Base-by-base conservation (phyloP, 1,140 invertebrate genomes). In the Caenorhabditis brenneri region DNA sequence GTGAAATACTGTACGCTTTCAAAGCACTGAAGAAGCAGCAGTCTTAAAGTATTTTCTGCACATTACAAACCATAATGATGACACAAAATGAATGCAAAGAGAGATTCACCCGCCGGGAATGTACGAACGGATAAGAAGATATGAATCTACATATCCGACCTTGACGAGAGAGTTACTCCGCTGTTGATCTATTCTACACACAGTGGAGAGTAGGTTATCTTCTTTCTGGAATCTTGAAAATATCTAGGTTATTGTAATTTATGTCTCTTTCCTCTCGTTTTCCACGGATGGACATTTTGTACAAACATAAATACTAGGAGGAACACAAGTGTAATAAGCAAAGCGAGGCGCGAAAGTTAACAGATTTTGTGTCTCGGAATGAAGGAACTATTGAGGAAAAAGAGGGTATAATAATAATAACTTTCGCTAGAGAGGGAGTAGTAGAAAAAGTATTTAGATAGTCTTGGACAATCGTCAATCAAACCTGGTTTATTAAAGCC, bases 191-290 rank as follows among this genome's bases (percentile, higher is more conserved):
- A 7, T 10, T 6, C 24, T 2, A 29, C 24, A 51, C 49, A 51
- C 49, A n/a, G 16, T 4, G 19, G 36, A 74, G 65, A 74, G 65
- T 74, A 74, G 65, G 65, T 74, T 74, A 74, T 74, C 65, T 42
- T 42, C 12, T 39, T 10, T 74, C 36, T 39, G 36, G 36, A 74
- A 74, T 74, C 65, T 74, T 65, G 12, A 33, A 65, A 65, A 65
- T 65, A 74, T 74, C 65, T 74, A 74, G 65, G 65, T 74, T 74
- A 74, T 46, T 74, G 65, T 74, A 24, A 27, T 65, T 39, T 65
- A 55, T 55, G 53, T 65, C 58, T 65, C n/a, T 24, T 16, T 24
- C 58, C 6, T 65, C 16, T 19, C 19, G 7, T 36, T 65, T 24
- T 22, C 16, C 15, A 65, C 31, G 36, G 6, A 33, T 65, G 10